Conservation (phyloP, 2,113 vertebrate species). For the Orthonyx spaldingii region DNA sequence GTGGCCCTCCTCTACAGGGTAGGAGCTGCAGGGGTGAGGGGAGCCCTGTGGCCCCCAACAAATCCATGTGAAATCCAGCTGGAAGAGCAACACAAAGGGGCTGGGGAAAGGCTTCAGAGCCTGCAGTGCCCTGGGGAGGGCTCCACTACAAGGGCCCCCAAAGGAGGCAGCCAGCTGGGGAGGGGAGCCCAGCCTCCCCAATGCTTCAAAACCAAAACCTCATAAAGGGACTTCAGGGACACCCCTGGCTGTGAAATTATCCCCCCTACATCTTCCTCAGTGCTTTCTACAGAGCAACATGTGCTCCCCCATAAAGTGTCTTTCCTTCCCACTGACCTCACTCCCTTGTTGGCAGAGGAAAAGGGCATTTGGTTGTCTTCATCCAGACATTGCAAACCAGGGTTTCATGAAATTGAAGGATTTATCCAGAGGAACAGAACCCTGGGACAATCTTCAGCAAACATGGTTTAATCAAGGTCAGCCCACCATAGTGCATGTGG, state of each 20-base stretch:
- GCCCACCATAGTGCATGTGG: rapidly evolving
- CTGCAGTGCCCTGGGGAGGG: slow-evolving; percentile 37
- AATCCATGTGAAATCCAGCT: slow-evolving; percentile 77
- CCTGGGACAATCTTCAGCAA: background rate
- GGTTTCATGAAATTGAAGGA: background rate
- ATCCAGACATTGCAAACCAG: background rate
- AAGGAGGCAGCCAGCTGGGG: background rate
- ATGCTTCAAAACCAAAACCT: slow-evolving; percentile 42
- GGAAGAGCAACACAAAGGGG: slow-evolving; percentile 75
- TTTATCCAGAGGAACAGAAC: background rate
- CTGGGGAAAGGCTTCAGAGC: slow-evolving; percentile 38
- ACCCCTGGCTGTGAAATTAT: background rate
- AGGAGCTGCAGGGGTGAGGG: background rate
- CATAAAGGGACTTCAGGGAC: slow-evolving; percentile 46
- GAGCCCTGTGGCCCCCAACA: slow-evolving; percentile 38
- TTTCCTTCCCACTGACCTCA: background rate
- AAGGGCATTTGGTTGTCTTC: background rate
- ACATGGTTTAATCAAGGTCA: background rate
- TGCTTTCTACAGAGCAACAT: background rate
- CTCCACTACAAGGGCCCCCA: background rate
- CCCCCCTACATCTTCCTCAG: background rate
- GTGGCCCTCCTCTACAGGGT: background rate
- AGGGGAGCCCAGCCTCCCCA: slow-evolving; percentile 7
- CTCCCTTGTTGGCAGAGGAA: background rate
- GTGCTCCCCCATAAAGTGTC: background rate